Evolutionary conservation across 2,797 vertebrate species (phyloP).

Genomic region (Falco cherrug): DNA sequence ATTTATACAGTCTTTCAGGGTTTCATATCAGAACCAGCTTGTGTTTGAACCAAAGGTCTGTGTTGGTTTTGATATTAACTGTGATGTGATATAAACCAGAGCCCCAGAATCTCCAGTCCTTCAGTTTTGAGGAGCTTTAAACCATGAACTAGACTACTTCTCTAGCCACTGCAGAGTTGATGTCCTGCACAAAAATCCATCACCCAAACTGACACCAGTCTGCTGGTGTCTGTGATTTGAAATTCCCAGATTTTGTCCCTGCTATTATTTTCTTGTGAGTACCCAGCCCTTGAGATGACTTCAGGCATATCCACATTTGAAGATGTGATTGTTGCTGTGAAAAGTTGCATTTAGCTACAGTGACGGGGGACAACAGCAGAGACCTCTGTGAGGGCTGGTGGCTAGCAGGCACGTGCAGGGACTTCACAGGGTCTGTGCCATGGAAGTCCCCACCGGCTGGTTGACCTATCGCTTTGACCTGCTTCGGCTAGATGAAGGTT

Average conservation of each 20-base stretch:
- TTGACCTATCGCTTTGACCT: neutral
- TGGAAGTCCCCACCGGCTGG: neutral
- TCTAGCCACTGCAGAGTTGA: neutral
- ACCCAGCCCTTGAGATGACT: neutral
- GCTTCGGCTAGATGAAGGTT: accelerated
- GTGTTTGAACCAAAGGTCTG: neutral
- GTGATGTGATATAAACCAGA: neutral
- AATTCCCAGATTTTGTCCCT: neutral
- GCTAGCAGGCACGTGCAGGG: accelerated
- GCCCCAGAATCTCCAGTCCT: neutral
- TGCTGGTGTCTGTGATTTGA: neutral
- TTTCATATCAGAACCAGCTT: neutral
- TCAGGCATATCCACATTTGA: neutral
- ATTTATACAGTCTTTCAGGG: neutral
- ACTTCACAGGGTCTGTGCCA: neutral
- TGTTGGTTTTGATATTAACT: neutral
- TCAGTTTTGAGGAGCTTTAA: neutral
- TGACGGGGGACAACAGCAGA: neutral
- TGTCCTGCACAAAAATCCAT: neutral
- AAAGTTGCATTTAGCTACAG: neutral
- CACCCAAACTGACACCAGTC: neutral
- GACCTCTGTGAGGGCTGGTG: neutral
- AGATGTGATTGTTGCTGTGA: neutral
- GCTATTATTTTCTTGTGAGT: neutral
- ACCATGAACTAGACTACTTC: neutral